phyloP scores from a whole-genome alignment of 2,797 vertebrate species.

The Myotis vivesi region DNA sequence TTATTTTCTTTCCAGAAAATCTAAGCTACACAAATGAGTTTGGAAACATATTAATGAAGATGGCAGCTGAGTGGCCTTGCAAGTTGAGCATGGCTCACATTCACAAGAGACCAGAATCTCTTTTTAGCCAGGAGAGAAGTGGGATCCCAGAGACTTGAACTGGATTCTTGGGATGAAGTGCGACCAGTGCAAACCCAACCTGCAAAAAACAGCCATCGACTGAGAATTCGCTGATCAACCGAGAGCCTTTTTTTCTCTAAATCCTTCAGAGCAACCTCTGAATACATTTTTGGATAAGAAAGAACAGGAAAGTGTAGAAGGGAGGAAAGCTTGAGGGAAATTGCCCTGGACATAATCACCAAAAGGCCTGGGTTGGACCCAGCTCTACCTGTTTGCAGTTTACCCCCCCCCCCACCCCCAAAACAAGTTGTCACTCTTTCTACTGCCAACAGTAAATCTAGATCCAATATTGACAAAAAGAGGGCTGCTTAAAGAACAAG shows the following conservation, averaged over 20 bases:
- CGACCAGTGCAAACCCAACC: fast-evolving
- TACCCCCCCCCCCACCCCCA: background rate
- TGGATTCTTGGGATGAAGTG: background rate
- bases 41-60: slow-evolving; percentile 56
- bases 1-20: slow-evolving; percentile 56
- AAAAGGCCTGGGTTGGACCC: background rate
- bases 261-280: background rate
- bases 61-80: background rate
- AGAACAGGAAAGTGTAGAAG: background rate
- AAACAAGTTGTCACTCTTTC: background rate
- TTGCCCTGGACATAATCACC: background rate
- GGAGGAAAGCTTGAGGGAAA: background rate
- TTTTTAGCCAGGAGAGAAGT: background rate
- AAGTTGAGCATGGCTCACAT: background rate
- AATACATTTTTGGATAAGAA: background rate
- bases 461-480: slow-evolving; percentile 35
- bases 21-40: slow-evolving; percentile 43
- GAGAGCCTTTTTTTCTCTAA: background rate
- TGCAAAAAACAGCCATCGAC: background rate
- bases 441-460: background rate
- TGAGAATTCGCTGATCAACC: background rate
- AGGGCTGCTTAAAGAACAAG: slow-evolving; percentile 34
- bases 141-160: background rate
- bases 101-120: background rate
- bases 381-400: background rate